Base-by-base conservation (phyloP, 2,888 invertebrate species). In the Agrotis clavis region DNA sequence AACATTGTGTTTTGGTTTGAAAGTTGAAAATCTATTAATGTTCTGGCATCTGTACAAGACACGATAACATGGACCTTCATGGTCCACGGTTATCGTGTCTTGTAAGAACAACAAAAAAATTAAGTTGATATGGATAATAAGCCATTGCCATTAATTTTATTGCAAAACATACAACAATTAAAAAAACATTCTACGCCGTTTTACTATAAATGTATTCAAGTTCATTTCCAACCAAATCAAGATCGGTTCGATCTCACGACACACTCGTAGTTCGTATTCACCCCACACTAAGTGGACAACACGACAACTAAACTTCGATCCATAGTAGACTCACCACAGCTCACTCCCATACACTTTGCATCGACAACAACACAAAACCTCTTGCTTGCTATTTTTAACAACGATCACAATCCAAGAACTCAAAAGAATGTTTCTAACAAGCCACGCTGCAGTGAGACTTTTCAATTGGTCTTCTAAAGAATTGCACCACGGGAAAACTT, bases 351-450 rank as follows among this genome's bases (percentile, higher is more conserved):
- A 60, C 51, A 21, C 50, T 70, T 60, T 50, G 21, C 77, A 66
- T 47, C 14, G 47, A 57, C n/a, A 61, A 51, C 64, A 76, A 70
- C 18, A 59, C 9, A 21, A 62, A 67, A 48, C 19, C 21, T 59
- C 54, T 57, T 35, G 50, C 63, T 59, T n/a, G n/a, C n/a, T n/a
- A 59, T 67, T 74, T 71, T 54, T 62, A 77, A 69, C 74, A 71
- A 71, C 57, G 59, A 66, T 69, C 69, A 64, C 41, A 76, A 71
- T 65, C n/a, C 66, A n/a, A 41, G 54, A 77, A 73, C 54, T 80
- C 71, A 66, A 71, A 77, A 77, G 72, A 77, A 76, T 77, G 19
- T 68, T 68, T 72, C 70, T 84, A 84, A 84, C 84, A 78, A 84
- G 81, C 62, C 63, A 57, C 67, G 67, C n/a, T 84, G 75, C 75